A percentile compares a stretch with the other conserved stretches of the same genome.
Conservation (phyloP, 2,113 vertebrate species). For the Pygoscelis adeliae region DNA sequence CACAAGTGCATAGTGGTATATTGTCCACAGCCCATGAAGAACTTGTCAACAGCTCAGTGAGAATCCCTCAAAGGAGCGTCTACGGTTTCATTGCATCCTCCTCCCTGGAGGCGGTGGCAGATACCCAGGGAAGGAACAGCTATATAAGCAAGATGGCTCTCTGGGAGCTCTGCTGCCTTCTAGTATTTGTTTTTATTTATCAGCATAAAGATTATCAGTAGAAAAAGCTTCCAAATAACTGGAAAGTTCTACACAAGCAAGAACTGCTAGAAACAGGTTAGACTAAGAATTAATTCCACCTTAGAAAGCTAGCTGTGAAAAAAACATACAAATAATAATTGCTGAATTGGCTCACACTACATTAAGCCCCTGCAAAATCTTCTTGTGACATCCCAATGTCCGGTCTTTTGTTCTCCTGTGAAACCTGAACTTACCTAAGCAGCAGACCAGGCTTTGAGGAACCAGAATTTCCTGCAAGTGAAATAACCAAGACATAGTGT, state of each 20-base stretch:
- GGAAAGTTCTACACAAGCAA: not conserved
- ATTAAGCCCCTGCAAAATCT: not conserved
- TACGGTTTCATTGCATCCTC: slow-evolving; percentile 56
- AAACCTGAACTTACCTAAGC: not conserved
- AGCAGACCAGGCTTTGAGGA: not conserved
- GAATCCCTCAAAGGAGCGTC: slow-evolving; percentile 43
- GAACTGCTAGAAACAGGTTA: not conserved
- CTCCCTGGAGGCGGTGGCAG: slow-evolving; percentile 30
- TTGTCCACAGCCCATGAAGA: slow-evolving; percentile 61
- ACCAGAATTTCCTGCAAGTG: not conserved
- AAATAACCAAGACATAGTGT: not conserved
- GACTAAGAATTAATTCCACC: not conserved
- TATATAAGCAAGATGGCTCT: slow-evolving; percentile 44
- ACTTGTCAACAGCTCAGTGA: slow-evolving; percentile 71
- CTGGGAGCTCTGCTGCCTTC: not conserved
- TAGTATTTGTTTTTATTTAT: not conserved
- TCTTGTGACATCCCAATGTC: not conserved
- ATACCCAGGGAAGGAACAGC: slow-evolving; percentile 32
- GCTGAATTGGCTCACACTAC: not conserved
- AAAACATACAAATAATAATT: not conserved
- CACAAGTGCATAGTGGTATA: slow-evolving; percentile 61
- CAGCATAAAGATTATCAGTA: not conserved
- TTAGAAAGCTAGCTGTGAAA: not conserved
- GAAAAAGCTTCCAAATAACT: not conserved
- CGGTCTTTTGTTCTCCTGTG: not conserved